Evolutionary conservation across 2,113 vertebrate genomes (phyloP).

Genomic region (Leucosticte australis): DNA sequence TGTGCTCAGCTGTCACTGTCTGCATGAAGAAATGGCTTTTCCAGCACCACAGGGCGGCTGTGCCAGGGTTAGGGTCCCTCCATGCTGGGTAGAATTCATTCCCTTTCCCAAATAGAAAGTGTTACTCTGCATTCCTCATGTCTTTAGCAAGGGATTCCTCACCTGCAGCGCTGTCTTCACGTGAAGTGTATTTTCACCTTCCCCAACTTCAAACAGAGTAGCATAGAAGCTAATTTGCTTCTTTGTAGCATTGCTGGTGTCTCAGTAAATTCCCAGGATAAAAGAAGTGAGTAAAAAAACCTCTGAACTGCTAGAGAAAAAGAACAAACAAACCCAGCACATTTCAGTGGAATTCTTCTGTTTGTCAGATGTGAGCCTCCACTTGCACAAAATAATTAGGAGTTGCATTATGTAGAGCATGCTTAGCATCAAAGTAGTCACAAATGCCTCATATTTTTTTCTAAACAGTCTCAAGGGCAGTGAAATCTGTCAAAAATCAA

Average conservation of each 20-base stretch:
- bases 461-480: conserved; percentile 39
- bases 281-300: neutral
- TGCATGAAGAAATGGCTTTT: neutral
- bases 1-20: neutral
- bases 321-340: conserved; percentile 17
- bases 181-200: neutral
- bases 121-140: neutral
- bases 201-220: neutral
- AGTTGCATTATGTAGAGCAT: conserved; percentile 21
- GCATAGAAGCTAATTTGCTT: conserved; percentile 4
- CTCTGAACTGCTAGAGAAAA: neutral
- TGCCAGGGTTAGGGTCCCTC: neutral
- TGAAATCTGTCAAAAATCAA: conserved; percentile 62
- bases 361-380: conserved; percentile 21
- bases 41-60: neutral
- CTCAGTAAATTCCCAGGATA: conserved; percentile 40
- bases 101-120: neutral
- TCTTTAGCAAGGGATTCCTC: neutral
- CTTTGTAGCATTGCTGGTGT: conserved; percentile 27
- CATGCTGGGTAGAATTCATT: neutral
- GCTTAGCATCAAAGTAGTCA: conserved; percentile 48
- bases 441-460: conserved; percentile 37
- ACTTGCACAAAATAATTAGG: conserved; percentile 48
- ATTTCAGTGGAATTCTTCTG: conserved; percentile 6
- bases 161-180: neutral